These are phyloP conservation scores for Drosophila nannoptera DNA, from an alignment of 1,140 invertebrate genomes.

Conservation along the genomic window DNA sequence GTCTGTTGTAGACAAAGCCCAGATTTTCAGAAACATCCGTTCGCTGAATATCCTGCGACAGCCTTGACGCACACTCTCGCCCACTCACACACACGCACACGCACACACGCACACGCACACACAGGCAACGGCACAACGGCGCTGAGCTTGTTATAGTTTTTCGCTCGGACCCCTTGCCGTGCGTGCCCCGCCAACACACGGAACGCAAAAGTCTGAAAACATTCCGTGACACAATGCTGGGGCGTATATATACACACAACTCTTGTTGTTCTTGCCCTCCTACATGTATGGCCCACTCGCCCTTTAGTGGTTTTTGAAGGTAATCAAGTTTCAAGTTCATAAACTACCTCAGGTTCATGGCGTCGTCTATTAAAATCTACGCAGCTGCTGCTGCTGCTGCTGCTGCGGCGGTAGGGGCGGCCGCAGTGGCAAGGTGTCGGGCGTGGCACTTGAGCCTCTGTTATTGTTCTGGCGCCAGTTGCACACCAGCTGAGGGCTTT, in stretches of 20 bases:
- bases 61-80: conserved; percentile 54
- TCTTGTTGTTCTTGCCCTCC: conserved; percentile 12
- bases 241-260: conserved; percentile 19
- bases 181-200: conserved; percentile 48
- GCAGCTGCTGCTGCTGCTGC: not conserved
- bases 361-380: conserved; percentile 43
- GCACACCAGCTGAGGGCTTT: conserved; percentile 26
- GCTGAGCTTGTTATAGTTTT: conserved; percentile 54
- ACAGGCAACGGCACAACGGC: conserved; percentile 13
- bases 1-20: conserved; percentile 61
- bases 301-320: conserved; percentile 68
- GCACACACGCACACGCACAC: conserved; percentile 6
- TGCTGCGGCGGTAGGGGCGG: not conserved
- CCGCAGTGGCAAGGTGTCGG: not conserved
- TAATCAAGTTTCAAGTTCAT: conserved; percentile 78
- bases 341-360: conserved; percentile 67
- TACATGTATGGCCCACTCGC: conserved; percentile 41
- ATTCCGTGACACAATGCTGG: conserved; percentile 69
- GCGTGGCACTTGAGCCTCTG: conserved; percentile 26
- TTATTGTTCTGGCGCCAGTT: conserved; percentile 58
- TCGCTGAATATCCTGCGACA: conserved; percentile 39
- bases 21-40: conserved; percentile 59
- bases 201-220: conserved; percentile 53
- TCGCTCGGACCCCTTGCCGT: conserved; percentile 53
- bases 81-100: conserved; percentile 8